Percentiles rank a stretch among this genome's conserved stretches.
Evolutionary conservation across 2,888 invertebrate genomes (phyloP).

Genomic region (Hirudinaria manillensis): DNA sequence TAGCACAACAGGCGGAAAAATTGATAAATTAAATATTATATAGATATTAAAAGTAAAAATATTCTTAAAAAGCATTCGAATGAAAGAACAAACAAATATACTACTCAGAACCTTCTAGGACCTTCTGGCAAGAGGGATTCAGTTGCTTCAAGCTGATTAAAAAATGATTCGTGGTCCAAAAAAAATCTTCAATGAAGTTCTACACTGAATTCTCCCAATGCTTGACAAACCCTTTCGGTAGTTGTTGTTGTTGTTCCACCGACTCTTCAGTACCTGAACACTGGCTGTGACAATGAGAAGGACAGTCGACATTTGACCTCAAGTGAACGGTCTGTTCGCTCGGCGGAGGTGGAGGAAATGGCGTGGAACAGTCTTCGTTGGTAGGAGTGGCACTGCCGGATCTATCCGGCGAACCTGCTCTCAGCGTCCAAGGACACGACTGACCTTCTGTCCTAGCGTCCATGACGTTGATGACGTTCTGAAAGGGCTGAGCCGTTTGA

Average conservation of each 20-base stretch:
- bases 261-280: neutral
- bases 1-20: no score
- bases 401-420: neutral
- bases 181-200: neutral
- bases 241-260: neutral
- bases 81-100: no score
- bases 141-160: neutral
- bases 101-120: no score
- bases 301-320: neutral
- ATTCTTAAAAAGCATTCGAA: no score
- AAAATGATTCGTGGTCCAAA: neutral
- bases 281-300: neutral
- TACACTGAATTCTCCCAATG: constrained; percentile 20
- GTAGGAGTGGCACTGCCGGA: neutral
- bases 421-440: neutral
- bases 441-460: neutral
- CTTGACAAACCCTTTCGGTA: constrained; percentile 19
- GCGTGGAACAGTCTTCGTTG: neutral
- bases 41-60: no score
- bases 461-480: neutral
- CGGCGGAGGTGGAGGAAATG: neutral
- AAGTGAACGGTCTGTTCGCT: neutral
- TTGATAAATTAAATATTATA: no score
- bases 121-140: constrained; percentile 1
- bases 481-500: neutral